Conservation (phyloP, 2,888 invertebrate genomes). For the Esperia sulphurella region DNA sequence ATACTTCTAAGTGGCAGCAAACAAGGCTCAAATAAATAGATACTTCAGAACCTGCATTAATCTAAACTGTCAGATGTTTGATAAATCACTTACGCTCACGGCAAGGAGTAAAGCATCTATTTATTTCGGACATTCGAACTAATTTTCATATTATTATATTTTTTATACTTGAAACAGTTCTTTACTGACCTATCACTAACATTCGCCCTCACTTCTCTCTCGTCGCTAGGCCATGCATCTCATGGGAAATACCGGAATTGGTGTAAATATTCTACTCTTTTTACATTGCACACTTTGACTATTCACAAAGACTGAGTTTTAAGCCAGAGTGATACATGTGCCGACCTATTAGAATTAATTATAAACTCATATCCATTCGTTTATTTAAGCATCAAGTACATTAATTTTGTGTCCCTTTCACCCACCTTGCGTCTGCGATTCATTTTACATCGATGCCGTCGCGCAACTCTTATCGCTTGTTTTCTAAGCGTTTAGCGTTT, state of each 20-base stretch:
- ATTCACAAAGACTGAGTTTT: slow-evolving; percentile 39
- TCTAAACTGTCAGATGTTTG: neutral
- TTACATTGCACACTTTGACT: slow-evolving; percentile 70
- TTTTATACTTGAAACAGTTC: neutral
- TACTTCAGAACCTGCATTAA: neutral
- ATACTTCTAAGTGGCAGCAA: neutral
- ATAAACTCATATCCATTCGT: slow-evolving; percentile 1
- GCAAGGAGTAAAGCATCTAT: neutral
- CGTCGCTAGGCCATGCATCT: slow-evolving; percentile 91
- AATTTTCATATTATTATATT: neutral
- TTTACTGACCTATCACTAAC: slow-evolving; percentile 48
- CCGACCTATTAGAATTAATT: slow-evolving; percentile 33
- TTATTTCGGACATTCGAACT: neutral
- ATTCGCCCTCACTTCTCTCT: slow-evolving; percentile 62
- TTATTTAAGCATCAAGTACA: slow-evolving; percentile 2
- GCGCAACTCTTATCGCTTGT: no score
- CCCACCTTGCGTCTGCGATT: neutral
- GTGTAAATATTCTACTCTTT: slow-evolving; percentile 86
- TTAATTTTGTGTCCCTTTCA: neutral
- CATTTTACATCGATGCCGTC: no score
- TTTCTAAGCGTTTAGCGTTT: no score
- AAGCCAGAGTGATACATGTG: slow-evolving; percentile 32
- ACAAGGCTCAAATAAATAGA: neutral
- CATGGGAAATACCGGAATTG: slow-evolving; percentile 93
- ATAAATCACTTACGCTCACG: no score